Percentiles rank a stretch among this genome's conserved stretches.
These are phyloP conservation scores for Mamestra configurata DNA, from an alignment of 1,140 invertebrate species.

Conservation along the genomic window DNA sequence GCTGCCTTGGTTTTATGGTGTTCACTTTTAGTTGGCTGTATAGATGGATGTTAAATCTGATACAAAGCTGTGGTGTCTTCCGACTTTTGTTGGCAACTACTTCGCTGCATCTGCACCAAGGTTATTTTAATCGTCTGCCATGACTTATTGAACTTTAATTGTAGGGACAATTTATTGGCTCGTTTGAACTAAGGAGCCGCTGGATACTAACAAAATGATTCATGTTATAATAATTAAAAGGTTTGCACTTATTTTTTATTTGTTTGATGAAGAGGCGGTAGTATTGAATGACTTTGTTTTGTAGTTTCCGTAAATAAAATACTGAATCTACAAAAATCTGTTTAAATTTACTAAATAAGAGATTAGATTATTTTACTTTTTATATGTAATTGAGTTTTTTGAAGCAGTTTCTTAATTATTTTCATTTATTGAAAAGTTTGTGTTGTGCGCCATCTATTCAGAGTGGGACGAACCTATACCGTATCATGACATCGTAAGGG, in stretches of 20 bases:
- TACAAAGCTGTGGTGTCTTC: constrained; percentile 15
- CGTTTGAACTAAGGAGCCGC: constrained; percentile 30
- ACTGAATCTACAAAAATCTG: too few relatives aligned
- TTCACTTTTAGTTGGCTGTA: constrained; percentile 23
- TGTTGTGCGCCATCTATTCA: not conserved
- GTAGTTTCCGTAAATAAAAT: not conserved
- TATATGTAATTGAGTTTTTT: too few relatives aligned
- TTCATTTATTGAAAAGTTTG: not conserved
- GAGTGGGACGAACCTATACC: not conserved
- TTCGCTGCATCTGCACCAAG: constrained; percentile 58
- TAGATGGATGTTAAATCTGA: constrained; percentile 45
- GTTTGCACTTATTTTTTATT: not conserved
- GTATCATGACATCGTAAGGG: not conserved
- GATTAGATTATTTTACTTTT: not conserved
- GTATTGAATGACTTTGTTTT: not conserved
- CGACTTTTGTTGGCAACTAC: constrained; percentile 60
- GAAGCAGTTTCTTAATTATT: not conserved
- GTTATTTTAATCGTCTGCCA: constrained; percentile 65
- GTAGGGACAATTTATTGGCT: constrained; percentile 52
- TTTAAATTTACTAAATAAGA: too few relatives aligned
- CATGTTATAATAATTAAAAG: constrained; percentile 16
- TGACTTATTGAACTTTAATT: constrained; percentile 60
- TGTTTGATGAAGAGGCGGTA: too few relatives aligned
- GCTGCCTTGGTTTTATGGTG: constrained; percentile 9
- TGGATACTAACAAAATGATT: constrained; percentile 6